phyloP scores from a whole-genome alignment of 2,888 invertebrate species.

The Ophraella communa region DNA sequence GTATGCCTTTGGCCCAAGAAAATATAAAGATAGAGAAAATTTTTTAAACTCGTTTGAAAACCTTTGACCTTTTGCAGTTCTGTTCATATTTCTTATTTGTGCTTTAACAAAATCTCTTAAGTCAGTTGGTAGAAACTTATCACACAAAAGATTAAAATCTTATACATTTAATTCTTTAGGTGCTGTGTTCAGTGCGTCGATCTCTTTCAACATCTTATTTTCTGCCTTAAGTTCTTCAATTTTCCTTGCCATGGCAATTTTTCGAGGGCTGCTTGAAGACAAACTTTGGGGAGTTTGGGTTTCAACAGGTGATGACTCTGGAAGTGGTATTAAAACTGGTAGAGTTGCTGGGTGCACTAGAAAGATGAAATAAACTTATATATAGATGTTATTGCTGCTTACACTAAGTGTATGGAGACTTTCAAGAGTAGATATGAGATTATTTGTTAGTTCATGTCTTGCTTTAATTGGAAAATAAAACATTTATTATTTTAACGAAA shows the following conservation, averaged over 20 bases:
- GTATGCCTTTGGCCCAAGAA: not conserved
- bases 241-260: not conserved
- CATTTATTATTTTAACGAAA: too few relatives aligned
- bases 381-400: not conserved
- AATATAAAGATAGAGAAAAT: not conserved
- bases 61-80: not conserved
- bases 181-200: not conserved
- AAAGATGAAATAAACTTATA: conserved; percentile 1
- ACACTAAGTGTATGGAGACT: not conserved
- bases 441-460: not conserved
- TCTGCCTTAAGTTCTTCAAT: too few relatives aligned
- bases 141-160: not conserved
- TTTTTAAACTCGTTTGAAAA: not conserved
- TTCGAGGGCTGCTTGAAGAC: not conserved
- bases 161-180: not conserved
- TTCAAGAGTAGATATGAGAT: not conserved
- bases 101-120: not conserved
- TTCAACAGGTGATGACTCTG: not conserved
- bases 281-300: not conserved
- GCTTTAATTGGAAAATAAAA: too few relatives aligned
- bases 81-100: not conserved
- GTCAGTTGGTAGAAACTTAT: not conserved
- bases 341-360: not conserved
- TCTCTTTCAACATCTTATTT: not conserved
- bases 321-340: not conserved